Percentiles rank a stretch among this genome's conserved stretches.
Conservation (phyloP, 1,140 invertebrate genomes). For the Globodera ellingtonae region DNA sequence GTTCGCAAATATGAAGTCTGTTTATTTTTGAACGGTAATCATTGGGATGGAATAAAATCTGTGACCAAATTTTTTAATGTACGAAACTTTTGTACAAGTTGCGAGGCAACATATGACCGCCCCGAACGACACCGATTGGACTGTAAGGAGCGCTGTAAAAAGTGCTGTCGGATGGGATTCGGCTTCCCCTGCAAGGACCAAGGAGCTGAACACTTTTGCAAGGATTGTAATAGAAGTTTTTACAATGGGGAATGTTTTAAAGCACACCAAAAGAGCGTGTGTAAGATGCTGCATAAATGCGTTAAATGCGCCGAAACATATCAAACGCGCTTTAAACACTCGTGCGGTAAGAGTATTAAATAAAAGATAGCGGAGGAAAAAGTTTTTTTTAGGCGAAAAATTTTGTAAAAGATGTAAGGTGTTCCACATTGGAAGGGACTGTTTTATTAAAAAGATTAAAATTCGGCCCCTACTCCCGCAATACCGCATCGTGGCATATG, state of each 20-base stretch:
- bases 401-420: neutral
- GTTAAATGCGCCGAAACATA: neutral
- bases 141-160: neutral
- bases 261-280: neutral
- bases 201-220: neutral
- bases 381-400: neutral
- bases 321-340: neutral
- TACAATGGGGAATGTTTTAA: neutral
- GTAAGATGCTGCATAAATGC: neutral
- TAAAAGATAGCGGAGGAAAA: no score
- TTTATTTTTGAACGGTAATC: neutral
- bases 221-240: neutral
- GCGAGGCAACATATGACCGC: neutral
- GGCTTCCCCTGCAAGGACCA: neutral
- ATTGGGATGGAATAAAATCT: no score
- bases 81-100: neutral
- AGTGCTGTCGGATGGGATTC: neutral
- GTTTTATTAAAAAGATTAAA: constrained; percentile 4
- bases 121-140: neutral
- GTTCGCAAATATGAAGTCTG: neutral
- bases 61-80: no score
- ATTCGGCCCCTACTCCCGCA: no score
- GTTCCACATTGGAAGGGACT: neutral
- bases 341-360: neutral
- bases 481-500: neutral